Base-by-base conservation (phyloP, 2,113 vertebrate genomes). In the Bos javanicus region DNA sequence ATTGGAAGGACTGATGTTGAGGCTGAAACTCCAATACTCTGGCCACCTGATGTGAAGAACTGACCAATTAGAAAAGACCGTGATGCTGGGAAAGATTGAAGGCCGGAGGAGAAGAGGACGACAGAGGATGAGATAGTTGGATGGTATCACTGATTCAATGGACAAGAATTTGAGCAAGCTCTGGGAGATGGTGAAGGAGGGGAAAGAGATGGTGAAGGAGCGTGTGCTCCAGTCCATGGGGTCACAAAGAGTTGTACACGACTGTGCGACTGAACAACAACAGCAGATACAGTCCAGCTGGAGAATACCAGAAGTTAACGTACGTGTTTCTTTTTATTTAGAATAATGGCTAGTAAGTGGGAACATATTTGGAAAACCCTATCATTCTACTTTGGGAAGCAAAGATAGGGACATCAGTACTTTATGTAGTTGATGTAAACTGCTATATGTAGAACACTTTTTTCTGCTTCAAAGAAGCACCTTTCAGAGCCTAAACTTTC, bases 41-140 rank as follows among this genome's bases (percentile, higher is more conserved):
- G 17, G 64, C 64, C 60, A 33, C 30, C 14, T 33, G 6, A 30
- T 33, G 14, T 4, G 14, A 64, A 64, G 60, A 64, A 33, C 13
- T 33, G 6, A 33, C 62, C n/a, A 36, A 21, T 71, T 21, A 36
- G n/a, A 71, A 21, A 71, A 71, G n/a, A 21, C 9, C 17, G 1
- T 71, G 64, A 71, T 36, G 64, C 64, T 71, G 17, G 64, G n/a
- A 36, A 71, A 12, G n/a, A 71, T 5, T 71, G 64, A 36, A 21
- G 64, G 9, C n/a, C 1, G 5, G 9, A 71, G 64, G 64, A 71
- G n/a, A 71, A 36, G 4, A 9, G n/a, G 19, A 36, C 0, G 1
- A 71, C n/a, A 71, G 62, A n/a, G 9, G n/a, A 21, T 71, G 17
- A 71, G 64, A 5, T 71, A 2, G n/a, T 71, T 71, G 64, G 64